A percentile compares a stretch with the other conserved stretches of the same genome.
phyloP scores from a whole-genome alignment of 2,113 vertebrate genomes.

The Myotis yumanensis region DNA sequence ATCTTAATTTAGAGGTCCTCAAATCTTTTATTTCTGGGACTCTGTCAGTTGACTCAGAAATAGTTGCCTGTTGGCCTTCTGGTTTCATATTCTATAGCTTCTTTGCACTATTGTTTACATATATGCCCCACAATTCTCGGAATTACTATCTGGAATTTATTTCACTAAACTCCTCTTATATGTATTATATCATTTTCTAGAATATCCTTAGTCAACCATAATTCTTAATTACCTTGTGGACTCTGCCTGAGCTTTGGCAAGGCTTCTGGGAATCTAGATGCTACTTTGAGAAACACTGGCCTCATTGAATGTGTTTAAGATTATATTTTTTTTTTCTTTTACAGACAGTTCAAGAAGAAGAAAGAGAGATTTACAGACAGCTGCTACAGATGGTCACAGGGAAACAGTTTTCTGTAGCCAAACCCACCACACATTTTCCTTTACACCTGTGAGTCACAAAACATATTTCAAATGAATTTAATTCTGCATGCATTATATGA shows the following conservation, averaged over 20 bases:
- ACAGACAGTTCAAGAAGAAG: slow-evolving; percentile 92
- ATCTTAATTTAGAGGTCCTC: slow-evolving; percentile 3
- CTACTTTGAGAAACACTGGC: slow-evolving; percentile 12
- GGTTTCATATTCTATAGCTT: slow-evolving; percentile 1
- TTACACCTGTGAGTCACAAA: slow-evolving; percentile 83
- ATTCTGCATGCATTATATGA: slow-evolving; percentile 15
- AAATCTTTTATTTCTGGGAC: slow-evolving; percentile 34
- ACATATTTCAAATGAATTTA: slow-evolving; percentile 53
- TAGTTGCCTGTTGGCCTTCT: background rate
- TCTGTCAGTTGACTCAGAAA: background rate
- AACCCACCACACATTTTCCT: slow-evolving; percentile 80
- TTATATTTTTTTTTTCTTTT: slow-evolving; percentile 13
- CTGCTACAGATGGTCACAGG: slow-evolving; percentile 93
- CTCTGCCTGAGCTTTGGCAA: background rate
- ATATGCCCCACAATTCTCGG: slow-evolving; percentile 14
- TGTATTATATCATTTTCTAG: background rate
- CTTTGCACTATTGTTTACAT: background rate
- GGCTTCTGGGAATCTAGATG: slow-evolving; percentile 9
- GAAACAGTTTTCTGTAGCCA: slow-evolving; percentile 83
- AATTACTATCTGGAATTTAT: background rate
- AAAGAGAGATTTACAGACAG: slow-evolving; percentile 94
- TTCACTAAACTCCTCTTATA: background rate
- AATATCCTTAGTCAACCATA: background rate
- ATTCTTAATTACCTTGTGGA: slow-evolving; percentile 49
- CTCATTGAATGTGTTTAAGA: slow-evolving; percentile 27